A percentile compares a stretch with the other conserved stretches of the same genome.
These are phyloP conservation scores for Pocota personata DNA, from an alignment of 2,888 invertebrate genomes.

Conservation along the genomic window DNA sequence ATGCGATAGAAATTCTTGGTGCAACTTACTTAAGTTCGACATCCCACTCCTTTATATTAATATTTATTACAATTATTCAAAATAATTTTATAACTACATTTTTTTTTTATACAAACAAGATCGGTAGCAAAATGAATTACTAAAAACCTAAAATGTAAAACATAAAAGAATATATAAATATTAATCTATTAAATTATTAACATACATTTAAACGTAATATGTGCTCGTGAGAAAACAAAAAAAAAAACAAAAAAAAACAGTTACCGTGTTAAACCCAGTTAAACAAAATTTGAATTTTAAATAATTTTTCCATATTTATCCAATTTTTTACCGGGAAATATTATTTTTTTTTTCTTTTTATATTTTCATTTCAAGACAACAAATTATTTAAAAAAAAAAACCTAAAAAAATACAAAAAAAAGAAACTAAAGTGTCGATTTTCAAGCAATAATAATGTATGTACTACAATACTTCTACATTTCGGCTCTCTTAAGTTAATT, in stretches of 20 bases:
- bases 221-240: conserved; percentile 61
- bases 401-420: conserved; percentile 55
- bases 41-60: conserved; percentile 28
- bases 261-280: conserved; percentile 52
- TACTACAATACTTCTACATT: conserved; percentile 4
- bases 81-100: conserved; percentile 35
- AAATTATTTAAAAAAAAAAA: conserved; percentile 34
- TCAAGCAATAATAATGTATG: conserved; percentile 42
- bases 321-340: not conserved
- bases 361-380: conserved; percentile 13
- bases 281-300: conserved; percentile 22
- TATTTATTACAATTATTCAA: conserved; percentile 51
- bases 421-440: conserved; percentile 22
- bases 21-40: conserved; percentile 25
- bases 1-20: conserved; percentile 28
- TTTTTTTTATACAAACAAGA: conserved; percentile 49
- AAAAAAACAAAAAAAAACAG: conserved; percentile 60
- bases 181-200: conserved; percentile 34
- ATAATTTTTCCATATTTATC: not conserved
- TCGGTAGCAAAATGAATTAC: conserved; percentile 43
- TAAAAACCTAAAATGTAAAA: conserved; percentile 40
- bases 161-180: not conserved
- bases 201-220: conserved; percentile 14
- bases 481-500: conserved; percentile 49
- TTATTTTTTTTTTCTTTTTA: not conserved